Evolutionary conservation across 2,113 vertebrate genomes (phyloP), one percentile per base, ranked within the genome.

Genomic region (Cyprinodon tularosa): DNA sequence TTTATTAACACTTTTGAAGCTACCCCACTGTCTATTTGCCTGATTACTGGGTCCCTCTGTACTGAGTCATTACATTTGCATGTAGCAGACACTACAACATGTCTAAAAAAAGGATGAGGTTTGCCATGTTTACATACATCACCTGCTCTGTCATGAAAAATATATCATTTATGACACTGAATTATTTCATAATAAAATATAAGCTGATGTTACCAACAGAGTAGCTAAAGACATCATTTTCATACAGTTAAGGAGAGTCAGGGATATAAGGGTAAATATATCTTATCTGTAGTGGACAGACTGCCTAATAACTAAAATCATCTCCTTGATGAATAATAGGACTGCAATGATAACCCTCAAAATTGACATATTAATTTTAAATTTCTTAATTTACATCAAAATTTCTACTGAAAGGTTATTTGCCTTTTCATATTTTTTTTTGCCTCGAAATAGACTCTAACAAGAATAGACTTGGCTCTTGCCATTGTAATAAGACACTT

Each of bases 401-500:
- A 20, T 74, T 57, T 60, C 45, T 48, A 38, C 65, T 77, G 61
- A 39, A 53, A 66, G 29, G 70, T 65, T 63, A 12, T 81, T 83
- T 62, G 84, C 74, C 77, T 82, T 81, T 60, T 76, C 48, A n/a
- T n/a, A 57, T n/a, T 74, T 67, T 79, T 66, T 20, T 79, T 78
- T 66, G 59, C 29, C 62, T 68, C 83, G 61, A 81, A 88, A 81
- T 74, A 38, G 74, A 74, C 86, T 88, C 86, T 81, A 76, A 83
- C 50, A 69, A 78, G 71, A 84, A 87, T 81, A 83, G 69, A 79
- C 76, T 73, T 66, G 73, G 68, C 73, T 74, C 62, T 78, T 70
- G 53, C 63, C 36, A 77, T 82, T 82, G 92, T 88, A 92, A 91
- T 81, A 57, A 85, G 88, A 93, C 88, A 92, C 91, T 82, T 63